Evolutionary conservation across 2,113 vertebrate species (phyloP), one percentile per base, ranked within the genome.

Genomic region (Alouatta palliata): DNA sequence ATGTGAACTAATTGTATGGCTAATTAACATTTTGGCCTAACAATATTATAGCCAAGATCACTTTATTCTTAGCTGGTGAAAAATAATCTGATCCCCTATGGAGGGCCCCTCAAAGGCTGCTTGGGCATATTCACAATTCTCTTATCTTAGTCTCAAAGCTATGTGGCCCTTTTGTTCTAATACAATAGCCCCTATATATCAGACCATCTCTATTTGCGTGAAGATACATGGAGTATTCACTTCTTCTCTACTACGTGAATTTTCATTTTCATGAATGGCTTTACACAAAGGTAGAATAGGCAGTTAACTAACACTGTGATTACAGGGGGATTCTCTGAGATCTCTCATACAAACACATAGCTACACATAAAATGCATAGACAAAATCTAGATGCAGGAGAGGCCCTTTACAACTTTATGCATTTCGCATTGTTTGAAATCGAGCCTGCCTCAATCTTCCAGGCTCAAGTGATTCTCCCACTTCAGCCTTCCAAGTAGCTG

Each of bases 1-100:
- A 64, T 71, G 86, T 35, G 73, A 96, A 95, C 58, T 68, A 61
- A 88, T 37, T 66, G 58, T 68, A 79, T 43, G 56, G 11, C 56
- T 81, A 93, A 90, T 94, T 96, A 96, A 96, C 95, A 91, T 35
- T 21, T 58, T 68, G 12, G 43, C 47, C 85, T 83, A 75, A 97
- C 92, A 95, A 56, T 87, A 68, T 58, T 64, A 6, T 19, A 85
- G 75, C 54, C 45, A 81, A 81, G 90, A 47, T 84, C 49, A 49
- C 70, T 97, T 96, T 87, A 94, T 83, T 92, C 80, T 95, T 81
- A 77, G 56, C 61, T 90, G 92, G 52, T 66, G 77, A 85, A 75
- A 94, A 94, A 80, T 77, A 70, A 73, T 43, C 35, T 5, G 61
- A 77, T 32, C 54, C 7, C 32, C 40, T 82, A 12, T 5, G 35